Percentiles rank a stretch among this genome's conserved stretches.
phyloP scores from a whole-genome alignment of 1,140 invertebrate genomes.

The Temnothorax nylanderi region DNA sequence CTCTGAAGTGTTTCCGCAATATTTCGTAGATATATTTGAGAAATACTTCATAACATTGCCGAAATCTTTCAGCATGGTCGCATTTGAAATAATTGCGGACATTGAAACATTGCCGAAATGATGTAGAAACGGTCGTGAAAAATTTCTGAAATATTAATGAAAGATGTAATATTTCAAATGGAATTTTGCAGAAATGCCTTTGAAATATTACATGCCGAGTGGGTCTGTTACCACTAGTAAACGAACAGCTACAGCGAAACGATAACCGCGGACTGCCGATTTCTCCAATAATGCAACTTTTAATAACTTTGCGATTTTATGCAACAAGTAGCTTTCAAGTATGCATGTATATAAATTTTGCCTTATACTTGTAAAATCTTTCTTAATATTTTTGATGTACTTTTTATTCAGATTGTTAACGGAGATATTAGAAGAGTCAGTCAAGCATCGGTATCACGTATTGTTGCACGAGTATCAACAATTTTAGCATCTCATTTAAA shows the following conservation, averaged over 20 bases:
- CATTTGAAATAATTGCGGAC: too few species aligned
- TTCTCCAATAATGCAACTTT: background rate
- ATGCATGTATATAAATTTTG: background rate
- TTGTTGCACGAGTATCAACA: constrained; percentile 9
- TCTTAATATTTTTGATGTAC: background rate
- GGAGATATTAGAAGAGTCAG: constrained; percentile 13
- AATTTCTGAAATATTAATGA: too few species aligned
- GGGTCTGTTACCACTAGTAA: background rate
- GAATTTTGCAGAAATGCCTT: too few species aligned
- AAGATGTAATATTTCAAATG: too few species aligned
- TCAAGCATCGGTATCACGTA: constrained; percentile 6
- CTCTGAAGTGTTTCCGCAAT: too few species aligned
- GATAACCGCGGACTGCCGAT: background rate
- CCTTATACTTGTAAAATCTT: background rate
- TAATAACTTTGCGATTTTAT: constrained; percentile 13
- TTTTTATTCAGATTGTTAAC: constrained; percentile 10
- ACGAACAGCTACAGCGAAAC: background rate
- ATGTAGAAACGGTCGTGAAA: too few species aligned
- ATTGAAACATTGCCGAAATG: too few species aligned
- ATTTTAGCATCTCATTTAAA: background rate
- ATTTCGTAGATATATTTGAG: too few species aligned
- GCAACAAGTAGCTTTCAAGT: constrained; percentile 17
- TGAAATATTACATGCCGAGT: too few species aligned
- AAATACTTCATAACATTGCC: too few species aligned
- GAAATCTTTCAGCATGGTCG: too few species aligned